phyloP scores from a whole-genome alignment of 2,113 vertebrate species.

The Camelus bactrianus region DNA sequence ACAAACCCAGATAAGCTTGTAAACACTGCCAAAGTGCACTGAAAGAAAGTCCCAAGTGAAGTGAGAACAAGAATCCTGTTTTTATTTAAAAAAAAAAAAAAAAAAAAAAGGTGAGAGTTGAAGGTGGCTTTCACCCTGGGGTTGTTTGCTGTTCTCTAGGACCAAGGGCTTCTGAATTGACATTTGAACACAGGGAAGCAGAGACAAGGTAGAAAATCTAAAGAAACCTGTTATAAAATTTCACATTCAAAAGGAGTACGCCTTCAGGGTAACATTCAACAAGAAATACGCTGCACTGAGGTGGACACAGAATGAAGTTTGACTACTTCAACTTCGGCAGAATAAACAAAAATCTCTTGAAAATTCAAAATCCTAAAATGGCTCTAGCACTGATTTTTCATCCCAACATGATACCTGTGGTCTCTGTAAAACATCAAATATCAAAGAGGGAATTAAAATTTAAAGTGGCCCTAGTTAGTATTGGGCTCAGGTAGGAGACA shows the following conservation, averaged over 20 bases:
- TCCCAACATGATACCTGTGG: neutral
- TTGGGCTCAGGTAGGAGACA: neutral
- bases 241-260: neutral
- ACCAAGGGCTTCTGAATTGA: neutral
- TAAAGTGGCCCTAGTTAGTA: neutral
- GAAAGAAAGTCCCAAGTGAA: neutral
- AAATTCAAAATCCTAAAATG: neutral
- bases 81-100: neutral
- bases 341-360: neutral
- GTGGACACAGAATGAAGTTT: neutral
- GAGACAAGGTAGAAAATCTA: neutral
- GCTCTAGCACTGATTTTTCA: neutral
- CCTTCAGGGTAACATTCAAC: neutral
- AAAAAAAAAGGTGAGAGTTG: neutral
- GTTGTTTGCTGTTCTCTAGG: neutral
- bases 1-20: neutral
- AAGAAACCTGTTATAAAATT: neutral
- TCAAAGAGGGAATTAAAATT: neutral
- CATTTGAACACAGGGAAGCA: neutral
- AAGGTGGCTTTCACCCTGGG: neutral
- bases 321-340: neutral
- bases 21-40: neutral
- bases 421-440: conserved; percentile 24
- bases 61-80: neutral
- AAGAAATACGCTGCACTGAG: neutral